A percentile compares a stretch with the other conserved stretches of the same genome.
phyloP scores from a whole-genome alignment of 2,888 invertebrate species.

The Heteromurus nitidus region DNA sequence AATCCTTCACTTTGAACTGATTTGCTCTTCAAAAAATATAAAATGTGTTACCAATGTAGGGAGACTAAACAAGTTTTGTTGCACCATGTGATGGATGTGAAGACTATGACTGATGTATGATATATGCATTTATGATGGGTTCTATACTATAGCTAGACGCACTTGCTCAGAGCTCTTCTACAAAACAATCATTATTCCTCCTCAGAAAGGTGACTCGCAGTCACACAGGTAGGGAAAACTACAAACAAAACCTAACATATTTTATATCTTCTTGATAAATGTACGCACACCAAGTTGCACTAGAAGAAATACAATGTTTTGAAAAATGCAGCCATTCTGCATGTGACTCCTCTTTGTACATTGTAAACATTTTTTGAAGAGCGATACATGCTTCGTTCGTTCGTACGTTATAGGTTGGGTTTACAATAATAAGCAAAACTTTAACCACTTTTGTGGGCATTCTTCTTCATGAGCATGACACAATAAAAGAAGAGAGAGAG shows the following conservation, averaged over 20 bases:
- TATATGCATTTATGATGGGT: neutral
- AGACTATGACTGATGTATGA: conserved; percentile 11
- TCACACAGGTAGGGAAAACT: conserved; percentile 2
- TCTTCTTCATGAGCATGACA: conserved; percentile 54
- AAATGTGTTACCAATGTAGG: conserved; percentile 22
- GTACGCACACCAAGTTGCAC: too few relatives aligned
- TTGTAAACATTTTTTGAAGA: too few relatives aligned
- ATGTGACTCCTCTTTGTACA: too few relatives aligned
- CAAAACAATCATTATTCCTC: neutral
- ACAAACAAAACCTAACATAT: neutral
- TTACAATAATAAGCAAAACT: too few relatives aligned
- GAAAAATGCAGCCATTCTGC: too few relatives aligned
- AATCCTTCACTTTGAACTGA: conserved; percentile 65
- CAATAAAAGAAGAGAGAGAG: too few relatives aligned
- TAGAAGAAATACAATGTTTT: too few relatives aligned
- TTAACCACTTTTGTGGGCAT: conserved; percentile 23
- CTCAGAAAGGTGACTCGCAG: neutral
- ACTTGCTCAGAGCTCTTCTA: conserved; percentile 4
- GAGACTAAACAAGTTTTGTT: conserved; percentile 2
- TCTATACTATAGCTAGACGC: neutral
- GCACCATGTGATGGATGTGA: conserved; percentile 23
- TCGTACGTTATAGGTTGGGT: too few relatives aligned
- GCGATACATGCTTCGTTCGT: too few relatives aligned
- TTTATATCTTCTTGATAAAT: neutral
- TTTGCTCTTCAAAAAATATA: conserved; percentile 41